Evolutionary conservation across 2,113 vertebrate species (phyloP), one percentile per base, ranked within the genome.

Genomic region (Castor canadensis): DNA sequence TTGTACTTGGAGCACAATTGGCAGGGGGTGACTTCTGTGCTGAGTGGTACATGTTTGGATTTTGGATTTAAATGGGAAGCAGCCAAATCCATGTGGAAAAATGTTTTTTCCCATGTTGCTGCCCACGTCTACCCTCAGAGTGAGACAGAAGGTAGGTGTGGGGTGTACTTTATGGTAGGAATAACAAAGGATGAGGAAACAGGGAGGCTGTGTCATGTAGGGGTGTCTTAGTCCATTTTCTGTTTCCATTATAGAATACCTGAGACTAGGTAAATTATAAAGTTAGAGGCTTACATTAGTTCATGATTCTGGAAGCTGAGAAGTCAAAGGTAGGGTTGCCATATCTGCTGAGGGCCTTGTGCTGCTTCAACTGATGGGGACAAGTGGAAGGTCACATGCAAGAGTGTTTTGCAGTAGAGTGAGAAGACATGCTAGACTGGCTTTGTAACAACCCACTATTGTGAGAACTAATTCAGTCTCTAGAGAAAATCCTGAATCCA

Each of bases 1-100:
- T 56, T 95, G 71, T 9, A n/a, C 81, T 40, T 95, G 11, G 45
- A 83, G 3, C 47, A 67, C 95, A 47, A 60, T 43, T 80, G 93
- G 45, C 91, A 90, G 58, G 30, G n/a, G 20, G 60, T 84, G 81
- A 71, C 30, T 54, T 16, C 60, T n/a, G 11, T 73, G 54, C 54
- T n/a, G 60, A 92, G 52, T 52, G 91, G 79, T 12, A 43, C 86
- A 67, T 5, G 15, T 88, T 94, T 67, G n/a, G 52, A 75, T 35
- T 89, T 72, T 45, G 20, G 32, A 60, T 89, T 72, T 85, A 49
- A 75, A 26, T 67, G 47, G 52, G 87, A 93, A 92, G 38, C 32
- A 81, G 13, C 64, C 62, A 62, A 54, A 17, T 67, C 13, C 12
- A 15, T 1, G 3, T 64, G 58, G 45, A 13, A 67, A 60, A 71